Evolutionary conservation across 2,888 invertebrate species (phyloP).

Genomic region (Mechanitis mazaeus): DNA sequence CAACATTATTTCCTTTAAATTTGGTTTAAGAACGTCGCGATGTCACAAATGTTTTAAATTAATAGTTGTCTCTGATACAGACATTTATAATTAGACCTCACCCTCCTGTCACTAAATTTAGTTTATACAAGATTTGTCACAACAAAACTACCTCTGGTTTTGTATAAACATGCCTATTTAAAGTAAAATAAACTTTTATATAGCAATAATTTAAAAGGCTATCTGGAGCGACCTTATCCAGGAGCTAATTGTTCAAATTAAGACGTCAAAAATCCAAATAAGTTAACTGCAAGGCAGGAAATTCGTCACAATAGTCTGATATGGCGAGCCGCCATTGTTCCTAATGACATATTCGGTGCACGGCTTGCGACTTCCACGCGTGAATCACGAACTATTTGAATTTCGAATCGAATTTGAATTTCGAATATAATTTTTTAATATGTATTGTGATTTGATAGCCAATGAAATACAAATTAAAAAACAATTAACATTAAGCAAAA

Average conservation of each 20-base stretch:
- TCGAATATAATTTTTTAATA: constrained; percentile 27
- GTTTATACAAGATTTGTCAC: not conserved
- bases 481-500: too few relatives aligned
- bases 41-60: not conserved
- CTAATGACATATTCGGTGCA: constrained; percentile 57
- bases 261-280: constrained; percentile 40
- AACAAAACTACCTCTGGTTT: not conserved
- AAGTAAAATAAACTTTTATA: not conserved
- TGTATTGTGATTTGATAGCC: not conserved
- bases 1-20: not conserved
- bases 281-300: constrained; percentile 37
- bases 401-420: constrained; percentile 19
- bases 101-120: constrained; percentile 9
- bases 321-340: constrained; percentile 32
- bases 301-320: constrained; percentile 54
- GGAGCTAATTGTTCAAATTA: constrained; percentile 30
- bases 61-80: not conserved
- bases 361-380: constrained; percentile 52
- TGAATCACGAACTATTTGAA: constrained; percentile 49
- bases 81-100: constrained; percentile 4
- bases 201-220: constrained; percentile 16
- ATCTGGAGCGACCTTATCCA: constrained; percentile 19
- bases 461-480: not conserved
- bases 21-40: not conserved
- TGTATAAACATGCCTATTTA: not conserved